These are phyloP conservation scores for Dryobota labecula DNA, from an alignment of 2,888 invertebrate species.

Conservation along the genomic window DNA sequence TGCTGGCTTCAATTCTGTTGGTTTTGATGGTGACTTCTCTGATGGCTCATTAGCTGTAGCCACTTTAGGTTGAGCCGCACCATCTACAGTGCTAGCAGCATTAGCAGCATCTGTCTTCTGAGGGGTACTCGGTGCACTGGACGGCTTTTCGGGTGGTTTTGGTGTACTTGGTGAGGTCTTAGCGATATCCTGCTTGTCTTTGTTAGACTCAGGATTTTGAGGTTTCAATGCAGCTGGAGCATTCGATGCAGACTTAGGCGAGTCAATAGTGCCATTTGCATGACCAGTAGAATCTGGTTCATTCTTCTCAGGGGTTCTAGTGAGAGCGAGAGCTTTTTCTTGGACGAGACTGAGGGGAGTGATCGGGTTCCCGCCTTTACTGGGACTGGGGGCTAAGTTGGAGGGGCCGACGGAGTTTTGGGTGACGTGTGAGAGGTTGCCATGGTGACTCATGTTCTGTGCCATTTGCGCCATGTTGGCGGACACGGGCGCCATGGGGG, in stretches of 20 bases:
- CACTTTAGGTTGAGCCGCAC: constrained; percentile 81
- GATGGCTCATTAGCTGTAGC: constrained; percentile 83
- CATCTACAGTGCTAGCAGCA: constrained; percentile 74
- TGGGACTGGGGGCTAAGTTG: constrained; percentile 79
- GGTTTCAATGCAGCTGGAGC: constrained; percentile 80
- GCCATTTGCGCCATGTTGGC: constrained; percentile 90
- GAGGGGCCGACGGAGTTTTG: constrained; percentile 82
- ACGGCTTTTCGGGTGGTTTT: constrained; percentile 85
- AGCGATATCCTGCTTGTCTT: constrained; percentile 86
- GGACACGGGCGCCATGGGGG: constrained; percentile 88
- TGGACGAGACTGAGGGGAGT: constrained; percentile 87
- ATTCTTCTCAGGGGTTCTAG: constrained; percentile 86
- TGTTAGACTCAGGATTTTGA: constrained; percentile 82
- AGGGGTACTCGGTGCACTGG: constrained; percentile 77
- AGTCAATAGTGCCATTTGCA: constrained; percentile 86
- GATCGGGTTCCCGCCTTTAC: constrained; percentile 79
- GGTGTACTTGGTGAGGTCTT: constrained; percentile 87
- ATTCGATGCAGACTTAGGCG: constrained; percentile 81
- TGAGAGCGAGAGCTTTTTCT: constrained; percentile 86
- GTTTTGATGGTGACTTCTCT: constrained; percentile 84
- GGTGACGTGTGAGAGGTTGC: constrained; percentile 86
- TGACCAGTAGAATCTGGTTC: constrained; percentile 84
- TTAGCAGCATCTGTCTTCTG: constrained; percentile 80
- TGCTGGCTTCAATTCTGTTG: constrained; percentile 81
- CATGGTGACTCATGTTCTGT: constrained; percentile 89